These are phyloP conservation scores for Peromyscus attwateri DNA, from an alignment of 2,797 vertebrate genomes.

Conservation along the genomic window DNA sequence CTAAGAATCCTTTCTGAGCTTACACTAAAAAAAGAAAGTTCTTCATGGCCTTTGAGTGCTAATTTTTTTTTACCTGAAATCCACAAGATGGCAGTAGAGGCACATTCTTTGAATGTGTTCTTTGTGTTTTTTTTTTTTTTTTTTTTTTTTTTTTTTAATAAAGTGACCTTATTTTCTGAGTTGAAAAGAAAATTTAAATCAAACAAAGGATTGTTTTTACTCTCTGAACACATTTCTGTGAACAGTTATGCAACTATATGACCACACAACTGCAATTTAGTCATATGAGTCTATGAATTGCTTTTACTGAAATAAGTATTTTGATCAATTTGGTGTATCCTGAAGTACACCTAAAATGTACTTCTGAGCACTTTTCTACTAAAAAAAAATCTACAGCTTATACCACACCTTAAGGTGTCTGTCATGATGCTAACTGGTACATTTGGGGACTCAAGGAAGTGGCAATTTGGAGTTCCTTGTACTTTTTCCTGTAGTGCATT, in stretches of 20 bases:
- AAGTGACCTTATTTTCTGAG: slow-evolving; percentile 67
- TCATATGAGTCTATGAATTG: neutral
- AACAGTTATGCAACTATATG: slow-evolving; percentile 45
- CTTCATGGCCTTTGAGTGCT: neutral
- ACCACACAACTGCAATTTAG: slow-evolving; percentile 29
- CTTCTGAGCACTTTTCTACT: neutral
- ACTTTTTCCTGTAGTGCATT: neutral
- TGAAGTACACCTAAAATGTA: slow-evolving; percentile 17
- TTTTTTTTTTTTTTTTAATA: neutral
- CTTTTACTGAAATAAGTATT: slow-evolving; percentile 67
- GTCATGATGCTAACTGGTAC: neutral
- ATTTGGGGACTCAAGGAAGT: neutral
- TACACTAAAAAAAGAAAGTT: neutral
- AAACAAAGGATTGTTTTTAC: slow-evolving; percentile 58
- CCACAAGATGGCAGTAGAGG: slow-evolving; percentile 81
- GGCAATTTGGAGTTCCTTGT: neutral
- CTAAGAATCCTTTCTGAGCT: neutral
- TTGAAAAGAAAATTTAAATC: slow-evolving; percentile 63
- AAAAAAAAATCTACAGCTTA: slow-evolving; percentile 3
- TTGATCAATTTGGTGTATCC: slow-evolving; percentile 45
- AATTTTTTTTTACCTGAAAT: neutral
- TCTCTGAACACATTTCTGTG: slow-evolving; percentile 52
- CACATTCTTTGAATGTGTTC: slow-evolving; percentile 8
- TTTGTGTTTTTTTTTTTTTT: neutral
- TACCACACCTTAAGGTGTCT: neutral